Evolutionary conservation across 1,140 invertebrate species (phyloP), one percentile per base, ranked within the genome.

Genomic region (Phocides pigmalion): DNA sequence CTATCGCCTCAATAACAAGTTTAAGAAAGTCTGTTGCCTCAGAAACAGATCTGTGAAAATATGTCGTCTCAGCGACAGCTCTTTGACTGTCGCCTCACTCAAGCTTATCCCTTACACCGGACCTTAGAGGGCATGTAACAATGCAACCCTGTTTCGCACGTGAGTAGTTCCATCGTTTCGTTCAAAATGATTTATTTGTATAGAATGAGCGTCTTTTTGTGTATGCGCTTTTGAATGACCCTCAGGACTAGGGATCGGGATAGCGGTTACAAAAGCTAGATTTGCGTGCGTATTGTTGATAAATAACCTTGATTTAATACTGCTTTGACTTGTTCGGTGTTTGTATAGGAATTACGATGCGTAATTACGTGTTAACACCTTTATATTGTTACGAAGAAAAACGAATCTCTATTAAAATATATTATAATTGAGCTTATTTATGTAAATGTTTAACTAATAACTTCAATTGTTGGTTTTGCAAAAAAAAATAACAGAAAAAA

Each of bases 131-230:
- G 67, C 68, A 64, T 76, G 77, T 79, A 70, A 85, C 78, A 81
- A 81, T 83, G 73, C 75, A 79, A 65, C 72, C 69, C 70, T 56
- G 73, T 81, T 84, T 81, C 72, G 71, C 81, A 81, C 82, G 78
- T 79, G 84, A 81, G 64, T 76, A 65, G 64, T 53, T 76, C 68
- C 70, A 61, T 70, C 70, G 72, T 74, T 79, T 79, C 73, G 77
- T 84, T 81, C 75, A 82, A 79, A 84, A 81, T 84, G 74, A 84
- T 77, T 79, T 79, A 80, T 78, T 74, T 68, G 50, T 64, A 64
- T 67, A 58, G 51, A 73, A 73, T 69, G 66, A 68, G 61, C 66
- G 12, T 12, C 9, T 58, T 58, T 58, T 58, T 58, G 22, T 54
- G 12, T 37, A 25, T 39, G 46, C 46, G 37, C 46, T 62, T 39